Percentiles rank a stretch among this genome's conserved stretches.
Evolutionary conservation across 2,888 invertebrate species (phyloP).

Genomic region (Drosophila yooni): DNA sequence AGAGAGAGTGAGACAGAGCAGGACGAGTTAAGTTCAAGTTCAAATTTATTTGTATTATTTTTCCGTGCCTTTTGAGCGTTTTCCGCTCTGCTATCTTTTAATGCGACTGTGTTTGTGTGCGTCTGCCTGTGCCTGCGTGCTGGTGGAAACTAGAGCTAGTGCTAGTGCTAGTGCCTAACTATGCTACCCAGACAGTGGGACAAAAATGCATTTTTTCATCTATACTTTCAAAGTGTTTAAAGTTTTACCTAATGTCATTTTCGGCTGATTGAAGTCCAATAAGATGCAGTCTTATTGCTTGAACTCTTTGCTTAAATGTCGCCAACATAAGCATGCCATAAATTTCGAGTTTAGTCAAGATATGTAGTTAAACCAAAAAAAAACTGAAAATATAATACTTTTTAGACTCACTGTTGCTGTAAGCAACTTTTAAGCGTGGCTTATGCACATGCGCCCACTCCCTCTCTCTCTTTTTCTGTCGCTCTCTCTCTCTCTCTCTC

Average conservation of each 20-base stretch:
- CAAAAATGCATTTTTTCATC: not conserved
- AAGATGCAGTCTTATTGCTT: not conserved
- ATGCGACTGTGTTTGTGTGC: conserved; percentile 9
- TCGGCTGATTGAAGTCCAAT: not conserved
- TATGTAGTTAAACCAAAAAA: not conserved
- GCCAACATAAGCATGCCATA: not conserved
- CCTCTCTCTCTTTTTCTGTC: conserved; percentile 2
- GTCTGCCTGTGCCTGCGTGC: not conserved
- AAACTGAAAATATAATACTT: not conserved
- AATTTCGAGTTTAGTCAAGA: not conserved
- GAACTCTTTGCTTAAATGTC: not conserved
- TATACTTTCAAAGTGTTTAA: not conserved
- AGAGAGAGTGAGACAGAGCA: conserved; percentile 13
- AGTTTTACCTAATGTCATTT: not conserved
- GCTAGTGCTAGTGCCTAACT: conserved; percentile 9
- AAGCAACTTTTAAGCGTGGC: conserved; percentile 31
- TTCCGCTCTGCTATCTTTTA: conserved; percentile 56
- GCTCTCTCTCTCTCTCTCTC: not conserved
- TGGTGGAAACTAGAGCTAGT: conserved; percentile 1
- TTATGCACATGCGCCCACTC: conserved; percentile 59
- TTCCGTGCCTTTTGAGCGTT: conserved; percentile 36
- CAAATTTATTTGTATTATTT: conserved; percentile 73
- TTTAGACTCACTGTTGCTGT: not conserved
- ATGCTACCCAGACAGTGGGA: conserved; percentile 9
- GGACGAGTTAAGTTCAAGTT: conserved; percentile 75